A percentile compares a stretch with the other conserved stretches of the same genome.
Evolutionary conservation across 2,888 invertebrate species (phyloP).

Genomic region (Dermolepida albohirtum): DNA sequence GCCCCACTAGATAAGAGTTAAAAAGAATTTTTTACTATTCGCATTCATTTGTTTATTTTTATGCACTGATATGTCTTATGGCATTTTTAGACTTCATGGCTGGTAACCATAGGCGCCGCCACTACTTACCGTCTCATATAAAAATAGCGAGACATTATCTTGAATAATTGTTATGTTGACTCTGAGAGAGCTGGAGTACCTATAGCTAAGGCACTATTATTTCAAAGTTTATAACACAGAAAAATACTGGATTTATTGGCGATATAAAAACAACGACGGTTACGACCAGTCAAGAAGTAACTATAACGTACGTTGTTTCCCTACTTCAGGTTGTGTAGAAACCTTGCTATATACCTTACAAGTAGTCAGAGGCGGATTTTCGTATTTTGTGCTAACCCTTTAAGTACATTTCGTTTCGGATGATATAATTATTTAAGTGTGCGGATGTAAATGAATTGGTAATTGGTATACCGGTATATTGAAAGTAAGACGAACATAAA

Average conservation of each 20-base stretch:
- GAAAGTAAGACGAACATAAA: too few relatives aligned
- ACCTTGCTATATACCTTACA: too few relatives aligned
- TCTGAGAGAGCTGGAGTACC: slow-evolving; percentile 6
- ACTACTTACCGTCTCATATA: slow-evolving; percentile 41
- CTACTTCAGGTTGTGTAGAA: neutral
- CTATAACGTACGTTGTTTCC: slow-evolving; percentile 15
- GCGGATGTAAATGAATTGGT: neutral
- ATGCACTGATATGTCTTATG: slow-evolving; percentile 19
- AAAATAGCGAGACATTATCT: slow-evolving; percentile 46
- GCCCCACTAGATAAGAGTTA: slow-evolving; percentile 10
- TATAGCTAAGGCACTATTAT: slow-evolving; percentile 16
- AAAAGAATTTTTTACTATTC: slow-evolving; percentile 6
- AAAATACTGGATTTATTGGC: slow-evolving; percentile 37
- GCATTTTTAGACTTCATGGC: slow-evolving; percentile 31
- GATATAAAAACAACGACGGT: slow-evolving; percentile 33
- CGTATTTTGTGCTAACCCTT: neutral
- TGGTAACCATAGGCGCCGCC: slow-evolving; percentile 34
- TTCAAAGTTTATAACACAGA: slow-evolving; percentile 34
- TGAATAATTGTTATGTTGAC: slow-evolving; percentile 43
- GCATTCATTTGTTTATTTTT: slow-evolving; percentile 18
- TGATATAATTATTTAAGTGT: neutral
- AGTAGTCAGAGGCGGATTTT: slow-evolving; percentile 4
- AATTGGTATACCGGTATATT: too few relatives aligned
- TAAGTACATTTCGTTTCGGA: neutral
- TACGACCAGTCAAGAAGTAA: slow-evolving; percentile 27